Evolutionary conservation across 1,140 invertebrate genomes (phyloP).

Genomic region (Nasonia vitripennis): DNA sequence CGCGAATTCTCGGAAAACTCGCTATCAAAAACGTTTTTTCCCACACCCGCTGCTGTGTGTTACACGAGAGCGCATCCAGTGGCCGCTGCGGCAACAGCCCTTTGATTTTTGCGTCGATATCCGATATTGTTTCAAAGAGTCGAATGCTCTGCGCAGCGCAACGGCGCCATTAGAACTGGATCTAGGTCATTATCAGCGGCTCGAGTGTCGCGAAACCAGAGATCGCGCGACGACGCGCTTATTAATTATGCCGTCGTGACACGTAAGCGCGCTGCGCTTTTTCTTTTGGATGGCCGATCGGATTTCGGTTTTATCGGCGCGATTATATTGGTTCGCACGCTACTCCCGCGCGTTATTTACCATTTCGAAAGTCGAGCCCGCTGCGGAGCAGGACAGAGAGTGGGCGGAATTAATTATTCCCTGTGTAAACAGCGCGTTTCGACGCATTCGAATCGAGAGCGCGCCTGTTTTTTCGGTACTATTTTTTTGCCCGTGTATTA

Average conservation of each 20-base stretch:
- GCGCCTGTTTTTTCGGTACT: not conserved
- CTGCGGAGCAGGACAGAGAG: too few species aligned
- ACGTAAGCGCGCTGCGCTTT: not conserved
- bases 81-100: not conserved
- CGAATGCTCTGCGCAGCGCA: slow-evolving; percentile 1
- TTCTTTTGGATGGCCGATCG: not conserved
- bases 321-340: not conserved
- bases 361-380: not conserved
- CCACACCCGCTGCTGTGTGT: slow-evolving; percentile 4
- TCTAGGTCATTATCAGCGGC: slow-evolving; percentile 45
- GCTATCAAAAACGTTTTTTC: slow-evolving; percentile 19
- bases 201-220: slow-evolving; percentile 23
- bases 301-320: not conserved
- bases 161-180: slow-evolving; percentile 47
- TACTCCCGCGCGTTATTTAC: not conserved
- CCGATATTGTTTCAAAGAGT: slow-evolving; percentile 62
- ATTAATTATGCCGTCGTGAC: slow-evolving; percentile 16
- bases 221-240: not conserved
- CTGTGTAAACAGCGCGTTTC: slow-evolving; percentile 37
- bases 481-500: not conserved
- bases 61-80: not conserved
- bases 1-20: not conserved
- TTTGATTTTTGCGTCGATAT: slow-evolving; percentile 47
- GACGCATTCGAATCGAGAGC: slow-evolving; percentile 7
- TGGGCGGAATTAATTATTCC: slow-evolving; percentile 21